Conservation (phyloP, 2,113 vertebrate species). For the Callorhinus ursinus region DNA sequence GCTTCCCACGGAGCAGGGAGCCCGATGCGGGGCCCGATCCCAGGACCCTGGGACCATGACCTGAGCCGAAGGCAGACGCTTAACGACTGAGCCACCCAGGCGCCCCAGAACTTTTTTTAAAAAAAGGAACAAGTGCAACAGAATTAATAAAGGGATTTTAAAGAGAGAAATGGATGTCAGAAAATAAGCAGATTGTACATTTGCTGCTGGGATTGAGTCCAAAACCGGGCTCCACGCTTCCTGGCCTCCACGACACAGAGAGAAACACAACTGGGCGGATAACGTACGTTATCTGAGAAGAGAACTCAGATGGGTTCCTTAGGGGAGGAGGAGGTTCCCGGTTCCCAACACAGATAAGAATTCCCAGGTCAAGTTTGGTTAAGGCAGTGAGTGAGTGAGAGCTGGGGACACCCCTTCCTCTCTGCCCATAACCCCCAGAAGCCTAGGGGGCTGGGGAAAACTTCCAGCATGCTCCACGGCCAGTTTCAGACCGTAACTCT, state of each 20-base stretch:
- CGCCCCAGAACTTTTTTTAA: neutral
- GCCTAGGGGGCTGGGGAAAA: fast-evolving
- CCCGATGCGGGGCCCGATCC: no score
- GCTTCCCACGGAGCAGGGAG: no score
- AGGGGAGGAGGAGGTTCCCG: neutral
- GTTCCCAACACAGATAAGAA: neutral
- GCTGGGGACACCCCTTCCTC: neutral
- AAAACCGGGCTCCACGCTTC: neutral
- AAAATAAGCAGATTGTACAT: neutral
- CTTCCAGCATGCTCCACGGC: neutral
- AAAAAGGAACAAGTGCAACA: neutral
- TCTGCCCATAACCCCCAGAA: neutral
- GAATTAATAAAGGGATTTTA: neutral
- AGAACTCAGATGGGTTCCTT: neutral
- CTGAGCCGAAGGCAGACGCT: no score
- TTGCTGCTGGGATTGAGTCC: neutral
- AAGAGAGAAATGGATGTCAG: neutral
- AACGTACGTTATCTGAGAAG: fast-evolving
- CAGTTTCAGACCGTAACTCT: neutral
- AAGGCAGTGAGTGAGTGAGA: neutral
- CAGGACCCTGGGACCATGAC: no score
- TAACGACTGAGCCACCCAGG: no score
- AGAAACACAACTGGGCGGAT: neutral
- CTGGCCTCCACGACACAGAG: neutral
- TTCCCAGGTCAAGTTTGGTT: neutral